These are phyloP conservation scores for Tribolium freemani DNA, from an alignment of 2,888 invertebrate species.

Conservation along the genomic window DNA sequence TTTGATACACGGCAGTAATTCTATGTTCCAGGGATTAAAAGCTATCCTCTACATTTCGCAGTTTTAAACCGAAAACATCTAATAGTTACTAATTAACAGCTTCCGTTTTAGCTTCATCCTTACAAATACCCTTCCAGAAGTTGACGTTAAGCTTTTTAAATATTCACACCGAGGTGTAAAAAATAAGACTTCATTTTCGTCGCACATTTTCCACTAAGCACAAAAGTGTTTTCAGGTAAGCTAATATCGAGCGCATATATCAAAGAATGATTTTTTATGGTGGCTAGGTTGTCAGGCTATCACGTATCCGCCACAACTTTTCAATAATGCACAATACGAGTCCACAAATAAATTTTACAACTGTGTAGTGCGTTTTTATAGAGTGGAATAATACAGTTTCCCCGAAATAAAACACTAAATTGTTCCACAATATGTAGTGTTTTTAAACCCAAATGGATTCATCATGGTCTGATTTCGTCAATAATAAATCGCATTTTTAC, in stretches of 20 bases:
- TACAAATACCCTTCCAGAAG: background rate
- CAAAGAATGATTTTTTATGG: background rate
- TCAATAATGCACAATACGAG: no score
- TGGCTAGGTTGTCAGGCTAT: no score
- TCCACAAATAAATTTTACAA: no score
- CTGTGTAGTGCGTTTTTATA: no score
- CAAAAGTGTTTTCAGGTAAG: background rate
- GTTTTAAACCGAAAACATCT: background rate
- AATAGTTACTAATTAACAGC: slow-evolving; percentile 1
- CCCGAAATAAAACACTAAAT: no score
- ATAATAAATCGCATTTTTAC: no score
- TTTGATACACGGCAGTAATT: slow-evolving; percentile 8
- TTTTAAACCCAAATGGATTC: background rate
- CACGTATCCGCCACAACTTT: no score
- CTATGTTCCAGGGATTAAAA: slow-evolving; percentile 1
- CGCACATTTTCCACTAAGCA: no score
- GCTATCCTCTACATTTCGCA: background rate
- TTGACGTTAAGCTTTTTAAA: background rate
- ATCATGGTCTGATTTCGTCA: background rate
- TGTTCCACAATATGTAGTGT: background rate
- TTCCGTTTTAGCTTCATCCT: background rate
- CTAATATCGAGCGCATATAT: background rate
- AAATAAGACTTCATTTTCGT: background rate
- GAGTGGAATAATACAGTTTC: no score
- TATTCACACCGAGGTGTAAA: background rate